Evolutionary conservation across 2,113 vertebrate species (phyloP).

Genomic region (Hydrolagus affinis): DNA sequence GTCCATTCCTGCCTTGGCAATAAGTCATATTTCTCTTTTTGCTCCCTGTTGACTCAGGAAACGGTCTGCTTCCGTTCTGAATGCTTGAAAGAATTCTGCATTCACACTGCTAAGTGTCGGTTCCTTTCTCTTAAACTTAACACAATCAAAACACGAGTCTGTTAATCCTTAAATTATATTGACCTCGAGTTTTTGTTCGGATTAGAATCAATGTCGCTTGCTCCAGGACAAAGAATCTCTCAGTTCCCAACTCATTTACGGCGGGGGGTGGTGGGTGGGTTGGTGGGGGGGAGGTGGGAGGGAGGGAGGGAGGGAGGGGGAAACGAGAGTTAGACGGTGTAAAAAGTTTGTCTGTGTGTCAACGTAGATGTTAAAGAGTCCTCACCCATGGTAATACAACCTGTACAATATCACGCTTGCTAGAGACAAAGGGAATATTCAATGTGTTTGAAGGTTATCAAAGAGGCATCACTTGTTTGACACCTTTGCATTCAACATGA

Average conservation of each 20-base stretch:
- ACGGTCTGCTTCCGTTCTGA: too few species aligned
- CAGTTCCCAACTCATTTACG: not conserved
- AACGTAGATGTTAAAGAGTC: too few species aligned
- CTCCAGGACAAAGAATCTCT: not conserved
- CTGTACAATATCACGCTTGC: not conserved
- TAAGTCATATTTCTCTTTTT: not conserved
- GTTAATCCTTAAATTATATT: not conserved
- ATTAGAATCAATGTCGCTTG: not conserved
- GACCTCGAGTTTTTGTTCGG: conserved; percentile 9
- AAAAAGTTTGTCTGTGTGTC: too few species aligned
- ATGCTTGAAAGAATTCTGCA: not conserved
- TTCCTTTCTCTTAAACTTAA: not conserved
- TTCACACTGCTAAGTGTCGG: not conserved
- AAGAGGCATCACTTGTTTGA: not conserved
- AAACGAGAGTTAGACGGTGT: too few species aligned
- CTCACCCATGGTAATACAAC: not conserved
- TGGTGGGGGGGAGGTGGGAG: too few species aligned
- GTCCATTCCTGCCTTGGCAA: not conserved
- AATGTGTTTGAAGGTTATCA: not conserved
- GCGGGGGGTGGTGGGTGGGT: too few species aligned
- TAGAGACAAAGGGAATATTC: not conserved
- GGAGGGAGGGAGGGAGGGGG: too few species aligned
- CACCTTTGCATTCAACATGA: not conserved
- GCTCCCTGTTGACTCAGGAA: not conserved
- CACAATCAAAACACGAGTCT: too few species aligned